Percentiles rank a stretch among this genome's conserved stretches.
Conservation (phyloP, 2,888 invertebrate genomes). For the Dione juno region DNA sequence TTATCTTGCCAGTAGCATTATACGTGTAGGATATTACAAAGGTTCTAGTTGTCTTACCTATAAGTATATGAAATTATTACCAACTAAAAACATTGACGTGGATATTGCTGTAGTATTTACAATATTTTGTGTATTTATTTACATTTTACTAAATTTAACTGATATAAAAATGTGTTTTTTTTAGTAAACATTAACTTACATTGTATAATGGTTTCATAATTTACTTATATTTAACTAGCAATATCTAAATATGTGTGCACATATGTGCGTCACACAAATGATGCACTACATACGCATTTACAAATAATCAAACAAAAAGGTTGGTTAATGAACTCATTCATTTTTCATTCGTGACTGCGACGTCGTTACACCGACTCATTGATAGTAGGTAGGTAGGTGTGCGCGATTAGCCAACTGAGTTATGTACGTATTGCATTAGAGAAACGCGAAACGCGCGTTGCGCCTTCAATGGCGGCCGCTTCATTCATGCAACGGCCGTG, state of each 20-base stretch:
- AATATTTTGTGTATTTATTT: not conserved
- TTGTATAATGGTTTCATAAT: too few species aligned
- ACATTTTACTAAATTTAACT: not conserved
- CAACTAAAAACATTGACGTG: not conserved
- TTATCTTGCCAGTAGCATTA: not conserved
- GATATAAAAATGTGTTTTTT: too few species aligned
- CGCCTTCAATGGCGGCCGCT: constrained; percentile 64
- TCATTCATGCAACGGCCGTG: constrained; percentile 67
- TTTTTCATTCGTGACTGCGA: constrained; percentile 54
- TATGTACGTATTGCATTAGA: constrained; percentile 64
- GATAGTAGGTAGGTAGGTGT: constrained; percentile 35
- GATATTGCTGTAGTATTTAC: too few species aligned
- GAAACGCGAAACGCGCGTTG: constrained; percentile 48
- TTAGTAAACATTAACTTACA: too few species aligned
- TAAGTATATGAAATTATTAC: not conserved
- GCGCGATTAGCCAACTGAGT: constrained; percentile 57
- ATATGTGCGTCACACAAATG: constrained; percentile 33
- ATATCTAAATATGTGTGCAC: not conserved
- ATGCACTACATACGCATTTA: constrained; percentile 56
- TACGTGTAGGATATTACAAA: not conserved
- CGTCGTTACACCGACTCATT: constrained; percentile 44
- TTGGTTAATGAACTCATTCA: constrained; percentile 70
- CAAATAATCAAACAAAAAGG: constrained; percentile 48
- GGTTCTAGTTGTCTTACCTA: too few species aligned
- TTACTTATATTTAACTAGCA: not conserved